Evolutionary conservation across 2,113 vertebrate species (phyloP).

Genomic region (Thamnophis sirtalis): DNA sequence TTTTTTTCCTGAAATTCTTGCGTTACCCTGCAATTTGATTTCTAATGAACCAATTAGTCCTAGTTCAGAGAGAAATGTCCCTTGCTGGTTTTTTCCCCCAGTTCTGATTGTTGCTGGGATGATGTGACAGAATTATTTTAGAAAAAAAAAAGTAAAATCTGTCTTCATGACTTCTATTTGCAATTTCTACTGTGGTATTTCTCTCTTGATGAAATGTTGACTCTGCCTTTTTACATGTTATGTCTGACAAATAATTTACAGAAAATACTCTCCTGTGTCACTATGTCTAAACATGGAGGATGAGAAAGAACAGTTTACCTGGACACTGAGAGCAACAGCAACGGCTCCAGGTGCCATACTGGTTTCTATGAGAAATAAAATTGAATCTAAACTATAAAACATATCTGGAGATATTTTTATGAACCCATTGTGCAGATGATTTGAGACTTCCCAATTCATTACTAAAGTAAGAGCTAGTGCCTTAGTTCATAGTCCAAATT

Average conservation of each 20-base stretch:
- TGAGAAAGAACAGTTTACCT: not conserved
- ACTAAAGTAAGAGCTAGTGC: no score
- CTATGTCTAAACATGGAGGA: not conserved
- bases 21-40: not conserved
- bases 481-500: no score
- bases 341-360: not conserved
- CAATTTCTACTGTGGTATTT: not conserved
- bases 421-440: not conserved
- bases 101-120: not conserved
- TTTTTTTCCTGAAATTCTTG: not conserved
- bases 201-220: not conserved
- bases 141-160: not conserved
- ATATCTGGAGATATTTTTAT: not conserved
- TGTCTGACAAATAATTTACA: not conserved
- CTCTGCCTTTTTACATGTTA: not conserved
- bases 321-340: not conserved
- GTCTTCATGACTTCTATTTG: not conserved
- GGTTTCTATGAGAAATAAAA: not conserved
- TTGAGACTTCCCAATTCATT: not conserved
- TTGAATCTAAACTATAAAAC: not conserved
- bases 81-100: not conserved
- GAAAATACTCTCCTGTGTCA: not conserved
- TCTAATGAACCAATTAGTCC: not conserved
- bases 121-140: not conserved
- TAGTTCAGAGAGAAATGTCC: not conserved